Percentiles rank a stretch among this genome's conserved stretches.
phyloP scores from a whole-genome alignment of 2,888 invertebrate genomes.

The Phlogophora meticulosa region DNA sequence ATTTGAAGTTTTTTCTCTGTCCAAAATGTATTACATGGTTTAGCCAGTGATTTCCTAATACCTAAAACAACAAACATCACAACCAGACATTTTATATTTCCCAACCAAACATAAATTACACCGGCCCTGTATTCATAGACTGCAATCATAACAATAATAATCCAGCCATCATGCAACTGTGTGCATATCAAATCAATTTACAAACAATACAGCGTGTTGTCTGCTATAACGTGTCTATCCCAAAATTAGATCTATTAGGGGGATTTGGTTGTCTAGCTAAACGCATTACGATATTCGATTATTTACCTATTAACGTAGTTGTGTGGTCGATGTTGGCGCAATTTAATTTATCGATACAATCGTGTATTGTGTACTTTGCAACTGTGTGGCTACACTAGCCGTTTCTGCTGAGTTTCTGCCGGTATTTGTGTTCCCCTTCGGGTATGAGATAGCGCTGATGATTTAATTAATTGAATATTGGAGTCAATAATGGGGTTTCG shows the following conservation, averaged over 20 bases:
- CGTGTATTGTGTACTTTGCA: constrained; percentile 68
- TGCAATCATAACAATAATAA: constrained; percentile 55
- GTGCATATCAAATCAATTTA: constrained; percentile 64
- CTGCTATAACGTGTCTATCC: constrained; percentile 70
- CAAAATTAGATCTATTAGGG: constrained; percentile 78
- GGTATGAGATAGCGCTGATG: constrained; percentile 74
- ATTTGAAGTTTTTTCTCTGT: neutral
- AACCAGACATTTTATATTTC: neutral
- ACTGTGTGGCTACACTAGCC: constrained; percentile 46
- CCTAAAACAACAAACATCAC: too few relatives aligned
- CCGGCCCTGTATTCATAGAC: constrained; percentile 16
- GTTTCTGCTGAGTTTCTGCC: constrained; percentile 64
- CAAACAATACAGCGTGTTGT: constrained; percentile 59
- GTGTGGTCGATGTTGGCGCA: constrained; percentile 74
- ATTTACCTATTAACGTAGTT: constrained; percentile 81
- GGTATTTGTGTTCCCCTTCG: constrained; percentile 75
- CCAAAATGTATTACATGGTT: neutral
- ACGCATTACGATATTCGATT: constrained; percentile 74
- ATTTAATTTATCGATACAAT: constrained; percentile 84
- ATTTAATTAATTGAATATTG: constrained; percentile 73
- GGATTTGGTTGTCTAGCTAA: constrained; percentile 61
- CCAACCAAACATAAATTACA: constrained; percentile 25
- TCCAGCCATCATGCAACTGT: constrained; percentile 50
- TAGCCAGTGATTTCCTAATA: neutral
- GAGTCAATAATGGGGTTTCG: constrained; percentile 48